Evolutionary conservation across 2,113 vertebrate species (phyloP).

Genomic region (Struthio camelus): DNA sequence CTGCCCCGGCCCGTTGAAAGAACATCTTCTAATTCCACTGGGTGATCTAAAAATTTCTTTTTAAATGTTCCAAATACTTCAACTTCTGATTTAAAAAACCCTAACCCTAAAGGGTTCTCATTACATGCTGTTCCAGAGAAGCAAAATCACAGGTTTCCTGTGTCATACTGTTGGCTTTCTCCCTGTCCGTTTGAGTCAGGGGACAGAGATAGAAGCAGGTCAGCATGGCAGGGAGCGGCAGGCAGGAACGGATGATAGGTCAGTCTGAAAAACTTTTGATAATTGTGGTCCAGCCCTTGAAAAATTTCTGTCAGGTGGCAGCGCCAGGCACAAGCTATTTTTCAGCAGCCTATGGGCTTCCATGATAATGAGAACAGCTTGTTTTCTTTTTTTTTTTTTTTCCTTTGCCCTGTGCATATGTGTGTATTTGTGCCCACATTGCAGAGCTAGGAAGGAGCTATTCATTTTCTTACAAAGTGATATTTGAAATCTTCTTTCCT

Average conservation of each 20-base stretch:
- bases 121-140: neutral
- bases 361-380: neutral
- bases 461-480: neutral
- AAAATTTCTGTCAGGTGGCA: neutral
- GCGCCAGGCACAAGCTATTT: neutral
- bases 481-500: conserved; percentile 23
- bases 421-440: neutral
- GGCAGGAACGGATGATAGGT: neutral
- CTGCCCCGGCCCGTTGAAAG: neutral
- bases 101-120: neutral
- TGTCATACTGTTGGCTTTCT: neutral
- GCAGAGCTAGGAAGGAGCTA: neutral
- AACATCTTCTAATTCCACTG: neutral
- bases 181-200: neutral
- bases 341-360: neutral
- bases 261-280: neutral
- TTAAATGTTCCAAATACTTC: neutral
- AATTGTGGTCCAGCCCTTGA: neutral
- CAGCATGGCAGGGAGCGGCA: neutral
- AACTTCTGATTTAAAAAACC: neutral
- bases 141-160: neutral
- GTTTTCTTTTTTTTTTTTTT: neutral
- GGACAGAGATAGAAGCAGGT: neutral
- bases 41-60: neutral
- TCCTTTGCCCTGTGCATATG: neutral